Base-by-base conservation (phyloP, 23 tunicate species). In the Pegea sp. region DNA sequence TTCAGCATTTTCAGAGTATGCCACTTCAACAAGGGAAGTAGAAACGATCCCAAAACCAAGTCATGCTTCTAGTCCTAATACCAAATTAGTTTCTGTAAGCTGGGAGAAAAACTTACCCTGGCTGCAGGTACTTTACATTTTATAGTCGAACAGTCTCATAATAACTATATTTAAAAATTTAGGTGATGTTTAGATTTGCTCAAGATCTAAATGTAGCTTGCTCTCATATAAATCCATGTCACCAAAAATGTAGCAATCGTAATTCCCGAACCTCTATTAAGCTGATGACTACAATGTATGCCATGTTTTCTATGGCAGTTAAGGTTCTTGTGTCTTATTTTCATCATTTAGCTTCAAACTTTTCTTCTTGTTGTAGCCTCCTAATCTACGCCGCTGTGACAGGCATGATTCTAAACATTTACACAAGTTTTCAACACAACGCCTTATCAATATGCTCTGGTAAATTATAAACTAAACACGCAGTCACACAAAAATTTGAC, bases 101-200 rank as follows among this genome's bases (percentile, higher is more conserved):
- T 52, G 33, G 63, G 24, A 26, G 23, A 57, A 66, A n/a, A 43
- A 65, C 51, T 13, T 74, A 1, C 67, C 84, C 4, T 74, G 84
- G 84, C 31, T 74, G 16, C 60, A 65, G 62, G 84, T 65, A 52
- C 11, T 38, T 38, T 38, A 8, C 13, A 38, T 8, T 8, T 50
- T 50, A n/a, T 8, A n/a, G 22, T 56, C 13, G 11, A 56, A 38
- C 46, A 38, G 16, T 8, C 46, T 38, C 46, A 38, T 38, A 38
- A 11, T 8, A 38, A 38, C 46, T 38, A 8, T 8, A 38, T n/a
- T n/a, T n/a, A n/a, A n/a, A n/a, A n/a, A n/a, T n/a, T n/a, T n/a
- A 38, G 46, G 46, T 38, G 46, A 38, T 38, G 46, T 38, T 38
- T 38, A 8, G 11, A 16, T 16, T 38, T 38, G 46, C 11, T 11